Evolutionary conservation across 2,888 invertebrate species (phyloP), one percentile per base, ranked within the genome.

Genomic region (Carterocephalus palaemon): DNA sequence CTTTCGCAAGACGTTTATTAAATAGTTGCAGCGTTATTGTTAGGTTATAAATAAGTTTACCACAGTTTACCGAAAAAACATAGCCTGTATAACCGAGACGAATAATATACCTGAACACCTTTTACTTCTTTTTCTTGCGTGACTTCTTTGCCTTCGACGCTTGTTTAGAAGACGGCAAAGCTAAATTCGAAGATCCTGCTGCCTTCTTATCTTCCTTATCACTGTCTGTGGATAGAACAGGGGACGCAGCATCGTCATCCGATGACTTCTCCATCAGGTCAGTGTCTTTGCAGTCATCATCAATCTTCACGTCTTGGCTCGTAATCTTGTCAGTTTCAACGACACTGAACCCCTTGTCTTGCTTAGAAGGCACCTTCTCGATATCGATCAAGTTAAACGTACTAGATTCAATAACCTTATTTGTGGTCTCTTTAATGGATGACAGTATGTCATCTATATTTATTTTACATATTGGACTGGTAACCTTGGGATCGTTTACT

Each of bases 81-180:
- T 54, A 59, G 52, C 54, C 52, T 49, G 46, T 43, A 65, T 62
- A 64, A 59, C 57, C 54, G 59, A 65, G 47, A 47, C 65, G 56
- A 60, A 64, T 64, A 62, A 58, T 55, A 46, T 51, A 43, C 56
- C 51, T 73, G 72, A 76, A 77, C 74, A 75, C 75, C 69, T 66
- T 64, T 85, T 89, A 90, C 76, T 90, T 90, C 67, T 89, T 89
- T 79, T 90, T 90, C 65, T 88, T 89, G 64, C 89, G 90, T 38
- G 89, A 79, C 64, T 89, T 90, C 64, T 88, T 88, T 62, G 87
- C 80, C 53, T 85, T 84, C 23, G 82, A 78, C 72, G 8, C 10
- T 12, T 78, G 79, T 67, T 86, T 86, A 56, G 71, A 60, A 34
- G 69, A 72, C 59, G 79, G 72, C 61, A 75, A 64, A 38, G 70